phyloP scores from a whole-genome alignment of 1,140 invertebrate species.

The Polypedilum vanderplanki region DNA sequence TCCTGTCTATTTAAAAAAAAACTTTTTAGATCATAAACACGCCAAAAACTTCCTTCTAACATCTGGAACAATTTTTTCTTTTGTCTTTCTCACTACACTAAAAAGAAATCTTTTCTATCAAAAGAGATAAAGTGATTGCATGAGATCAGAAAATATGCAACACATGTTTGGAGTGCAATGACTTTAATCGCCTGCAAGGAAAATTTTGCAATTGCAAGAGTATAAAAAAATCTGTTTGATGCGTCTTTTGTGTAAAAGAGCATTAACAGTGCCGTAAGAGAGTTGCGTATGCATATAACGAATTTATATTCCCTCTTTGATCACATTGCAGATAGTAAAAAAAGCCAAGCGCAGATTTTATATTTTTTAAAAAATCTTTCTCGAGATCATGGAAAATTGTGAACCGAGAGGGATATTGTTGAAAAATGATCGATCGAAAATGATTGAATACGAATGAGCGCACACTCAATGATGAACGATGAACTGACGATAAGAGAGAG shows the following conservation, averaged over 20 bases:
- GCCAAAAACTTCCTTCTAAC: too few relatives aligned
- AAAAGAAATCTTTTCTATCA: too few relatives aligned
- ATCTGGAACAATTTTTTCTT: too few relatives aligned
- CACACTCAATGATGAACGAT: not conserved
- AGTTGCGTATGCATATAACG: constrained; percentile 1
- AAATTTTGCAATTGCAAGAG: constrained; percentile 8
- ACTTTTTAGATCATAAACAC: too few relatives aligned
- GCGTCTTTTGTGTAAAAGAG: constrained; percentile 5
- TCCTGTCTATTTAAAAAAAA: too few relatives aligned
- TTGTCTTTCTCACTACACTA: too few relatives aligned
- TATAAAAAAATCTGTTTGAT: constrained; percentile 7
- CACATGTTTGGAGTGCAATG: not conserved
- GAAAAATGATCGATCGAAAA: constrained; percentile 18
- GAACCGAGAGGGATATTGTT: not conserved
- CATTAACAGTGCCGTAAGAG: not conserved
- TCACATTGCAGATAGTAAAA: constrained; percentile 23
- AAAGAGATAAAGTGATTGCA: not conserved
- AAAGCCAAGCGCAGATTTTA: not conserved
- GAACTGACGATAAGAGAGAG: constrained; percentile 3
- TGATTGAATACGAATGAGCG: constrained; percentile 11
- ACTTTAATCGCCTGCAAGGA: not conserved
- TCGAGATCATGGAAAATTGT: not conserved
- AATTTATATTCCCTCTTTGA: not conserved
- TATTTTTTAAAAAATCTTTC: not conserved
- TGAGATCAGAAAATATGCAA: not conserved